Evolutionary conservation across 2,888 invertebrate species (phyloP), one percentile per base, ranked within the genome.

Genomic region (Elgonia sp.): DNA sequence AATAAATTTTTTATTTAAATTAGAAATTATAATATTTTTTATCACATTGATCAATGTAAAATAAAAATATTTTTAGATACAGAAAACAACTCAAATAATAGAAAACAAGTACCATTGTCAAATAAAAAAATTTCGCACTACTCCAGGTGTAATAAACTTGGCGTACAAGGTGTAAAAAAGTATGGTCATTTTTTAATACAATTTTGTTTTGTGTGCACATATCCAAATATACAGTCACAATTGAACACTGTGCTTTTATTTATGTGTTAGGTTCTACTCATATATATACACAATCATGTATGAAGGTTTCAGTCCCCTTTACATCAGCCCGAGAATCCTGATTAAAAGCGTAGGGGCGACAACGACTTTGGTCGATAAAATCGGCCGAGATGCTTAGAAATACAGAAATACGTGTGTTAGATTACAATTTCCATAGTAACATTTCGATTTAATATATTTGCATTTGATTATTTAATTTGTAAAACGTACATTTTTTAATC

Each of bases 281-380:
- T 82, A 39, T 63, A 65, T 29, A 39, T 70, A 75, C 53, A 76
- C 65, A 62, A n/a, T 75, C 50, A 72, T 72, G 53, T 70, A 84
- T 62, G 86, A 79, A 89, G 84, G 76, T 84, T 86, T 84, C 79
- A 87, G 84, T 86, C 89, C 89, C 87, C 84, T 89, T 89, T 89
- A 85, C 85, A 87, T 89, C 87, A 82, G 82, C 77, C 83, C 84
- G 85, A 87, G 89, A 86, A 87, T 89, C 84, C 86, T 89, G 89
- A 89, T 89, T 89, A 89, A 89, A 89, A 89, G 89, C 89, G 80
- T 89, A 87, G 89, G 89, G 89, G 89, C 89, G 89, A 89, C 89
- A 89, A 89, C 89, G 84, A 87, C 86, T 87, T 89, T 89, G 89
- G 84, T 89, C 89, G 89, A 86, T 86, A 89, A 89, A 89, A 89